A percentile compares a stretch with the other conserved stretches of the same genome.
Evolutionary conservation across 1,140 invertebrate species (phyloP).

Genomic region (Bilobella aurantiaca): DNA sequence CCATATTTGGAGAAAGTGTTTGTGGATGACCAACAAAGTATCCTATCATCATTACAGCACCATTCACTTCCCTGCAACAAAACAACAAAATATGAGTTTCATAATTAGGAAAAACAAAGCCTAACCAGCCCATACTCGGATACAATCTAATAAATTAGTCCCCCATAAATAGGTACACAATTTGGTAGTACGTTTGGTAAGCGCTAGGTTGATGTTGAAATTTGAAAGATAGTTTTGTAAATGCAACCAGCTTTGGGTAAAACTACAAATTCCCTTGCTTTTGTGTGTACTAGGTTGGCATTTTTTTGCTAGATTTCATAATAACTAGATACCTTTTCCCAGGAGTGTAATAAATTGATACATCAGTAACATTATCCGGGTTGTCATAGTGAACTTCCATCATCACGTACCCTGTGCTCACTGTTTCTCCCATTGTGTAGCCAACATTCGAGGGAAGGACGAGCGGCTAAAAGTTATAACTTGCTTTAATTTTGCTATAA

Average conservation of each 20-base stretch:
- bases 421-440: background rate
- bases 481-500: background rate
- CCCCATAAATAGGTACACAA: too few species aligned
- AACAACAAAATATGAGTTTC: background rate
- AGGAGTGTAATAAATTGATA: slow-evolving; percentile 4
- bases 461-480: slow-evolving; percentile 35
- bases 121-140: too few species aligned
- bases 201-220: too few species aligned
- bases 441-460: slow-evolving; percentile 9
- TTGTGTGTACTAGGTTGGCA: background rate
- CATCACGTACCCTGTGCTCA: background rate
- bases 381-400: slow-evolving; percentile 18
- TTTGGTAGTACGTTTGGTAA: too few species aligned
- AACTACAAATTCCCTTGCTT: too few species aligned
- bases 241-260: too few species aligned
- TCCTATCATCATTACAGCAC: background rate
- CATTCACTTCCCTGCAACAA: background rate
- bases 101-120: too few species aligned
- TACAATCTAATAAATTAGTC: too few species aligned
- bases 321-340: background rate
- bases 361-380: background rate
- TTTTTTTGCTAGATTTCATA: too few species aligned
- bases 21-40: background rate
- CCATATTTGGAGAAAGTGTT: slow-evolving; percentile 10
- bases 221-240: too few species aligned